phyloP scores from a whole-genome alignment of 2,113 vertebrate species.

The Camelus dromedarius region DNA sequence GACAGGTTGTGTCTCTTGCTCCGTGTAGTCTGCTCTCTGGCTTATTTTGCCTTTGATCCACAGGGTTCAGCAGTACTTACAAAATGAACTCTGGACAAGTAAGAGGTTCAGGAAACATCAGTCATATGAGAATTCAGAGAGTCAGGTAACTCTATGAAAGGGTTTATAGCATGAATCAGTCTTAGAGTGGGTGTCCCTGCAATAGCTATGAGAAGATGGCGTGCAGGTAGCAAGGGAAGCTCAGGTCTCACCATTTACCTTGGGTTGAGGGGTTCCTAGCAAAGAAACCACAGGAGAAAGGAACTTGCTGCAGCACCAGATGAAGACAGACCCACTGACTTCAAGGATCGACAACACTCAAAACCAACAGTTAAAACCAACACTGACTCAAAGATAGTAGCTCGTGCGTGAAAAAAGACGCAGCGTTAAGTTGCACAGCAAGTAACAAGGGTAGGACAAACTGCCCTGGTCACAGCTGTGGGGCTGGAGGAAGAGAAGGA shows the following conservation, averaged over 20 bases:
- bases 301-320: not conserved
- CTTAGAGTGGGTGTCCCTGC: not conserved
- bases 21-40: not conserved
- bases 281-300: not conserved
- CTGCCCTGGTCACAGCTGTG: not conserved
- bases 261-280: not conserved
- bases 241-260: not conserved
- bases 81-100: slow-evolving; percentile 18
- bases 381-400: not conserved
- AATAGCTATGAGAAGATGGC: not conserved
- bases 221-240: not conserved
- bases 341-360: not conserved
- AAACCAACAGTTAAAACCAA: not conserved
- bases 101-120: not conserved
- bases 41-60: not conserved
- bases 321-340: not conserved
- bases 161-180: not conserved
- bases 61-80: not conserved
- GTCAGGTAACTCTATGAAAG: not conserved
- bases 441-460: not conserved
- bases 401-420: not conserved
- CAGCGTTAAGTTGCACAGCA: not conserved
- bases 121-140: not conserved
- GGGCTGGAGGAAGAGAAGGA: not conserved
- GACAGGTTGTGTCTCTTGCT: not conserved